These are phyloP conservation scores for Montifringilla adamsi DNA, from an alignment of 2,113 vertebrate genomes.

Conservation along the genomic window DNA sequence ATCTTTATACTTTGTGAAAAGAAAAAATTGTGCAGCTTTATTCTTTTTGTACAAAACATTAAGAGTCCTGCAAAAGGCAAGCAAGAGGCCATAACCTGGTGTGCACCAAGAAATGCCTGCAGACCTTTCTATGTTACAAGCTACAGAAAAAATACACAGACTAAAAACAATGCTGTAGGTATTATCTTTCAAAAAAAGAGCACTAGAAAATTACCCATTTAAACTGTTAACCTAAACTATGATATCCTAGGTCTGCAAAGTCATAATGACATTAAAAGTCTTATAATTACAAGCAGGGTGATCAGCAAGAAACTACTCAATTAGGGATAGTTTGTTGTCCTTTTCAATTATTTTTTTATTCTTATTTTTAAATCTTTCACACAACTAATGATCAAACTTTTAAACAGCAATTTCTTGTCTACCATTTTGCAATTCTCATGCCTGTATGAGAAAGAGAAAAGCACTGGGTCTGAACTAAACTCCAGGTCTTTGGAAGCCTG, in stretches of 20 bases:
- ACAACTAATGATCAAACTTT: neutral
- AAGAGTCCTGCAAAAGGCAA: neutral
- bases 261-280: neutral
- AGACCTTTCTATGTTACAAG: neutral
- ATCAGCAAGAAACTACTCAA: neutral
- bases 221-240: neutral
- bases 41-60: neutral
- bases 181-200: neutral
- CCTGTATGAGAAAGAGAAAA: neutral
- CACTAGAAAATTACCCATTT: neutral
- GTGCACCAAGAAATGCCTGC: neutral
- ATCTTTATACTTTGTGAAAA: neutral
- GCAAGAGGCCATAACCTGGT: neutral
- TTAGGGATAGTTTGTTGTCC: neutral
- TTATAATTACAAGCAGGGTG: neutral
- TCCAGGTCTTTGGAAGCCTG: neutral
- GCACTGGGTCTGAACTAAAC: neutral
- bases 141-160: neutral
- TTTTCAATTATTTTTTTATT: neutral
- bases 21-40: neutral
- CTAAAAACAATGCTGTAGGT: accelerated
- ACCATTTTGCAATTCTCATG: neutral
- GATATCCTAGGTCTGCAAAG: neutral
- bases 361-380: neutral
- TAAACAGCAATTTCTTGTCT: neutral